These are phyloP conservation scores for Cuculus canorus DNA, from an alignment of 2,797 vertebrate species.

Conservation along the genomic window DNA sequence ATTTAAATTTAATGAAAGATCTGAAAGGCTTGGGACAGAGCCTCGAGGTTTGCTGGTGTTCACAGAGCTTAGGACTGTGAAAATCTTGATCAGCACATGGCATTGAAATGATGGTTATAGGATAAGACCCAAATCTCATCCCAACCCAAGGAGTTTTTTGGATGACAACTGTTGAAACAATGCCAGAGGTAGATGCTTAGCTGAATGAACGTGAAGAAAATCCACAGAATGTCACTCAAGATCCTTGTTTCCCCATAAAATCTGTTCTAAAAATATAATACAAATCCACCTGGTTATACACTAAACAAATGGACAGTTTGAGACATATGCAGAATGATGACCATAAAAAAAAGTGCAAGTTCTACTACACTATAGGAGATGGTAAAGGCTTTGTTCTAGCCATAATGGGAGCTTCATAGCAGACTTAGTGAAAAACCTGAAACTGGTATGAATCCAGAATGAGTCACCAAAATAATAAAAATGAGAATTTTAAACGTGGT, in stretches of 20 bases:
- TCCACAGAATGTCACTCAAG: conserved; percentile 43
- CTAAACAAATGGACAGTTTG: background rate
- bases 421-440: background rate
- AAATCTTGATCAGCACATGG: background rate
- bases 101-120: background rate
- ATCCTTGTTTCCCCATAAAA: conserved; percentile 58
- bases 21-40: conserved; percentile 12
- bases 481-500: background rate
- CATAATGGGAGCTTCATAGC: background rate
- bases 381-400: background rate
- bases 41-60: background rate
- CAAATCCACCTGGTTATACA: background rate
- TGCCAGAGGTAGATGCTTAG: conserved; percentile 31
- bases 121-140: background rate
- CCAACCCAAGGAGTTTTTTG: background rate
- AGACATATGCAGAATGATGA: background rate
- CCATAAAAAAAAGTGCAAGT: background rate
- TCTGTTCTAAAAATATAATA: conserved; percentile 51
- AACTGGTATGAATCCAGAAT: background rate
- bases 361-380: background rate
- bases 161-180: background rate
- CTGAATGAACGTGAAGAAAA: conserved; percentile 14
- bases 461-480: conserved; percentile 10
- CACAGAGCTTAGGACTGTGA: background rate
- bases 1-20: conserved; percentile 62